phyloP scores from a whole-genome alignment of 2,797 vertebrate species.

The Pseudochromis fuscus region DNA sequence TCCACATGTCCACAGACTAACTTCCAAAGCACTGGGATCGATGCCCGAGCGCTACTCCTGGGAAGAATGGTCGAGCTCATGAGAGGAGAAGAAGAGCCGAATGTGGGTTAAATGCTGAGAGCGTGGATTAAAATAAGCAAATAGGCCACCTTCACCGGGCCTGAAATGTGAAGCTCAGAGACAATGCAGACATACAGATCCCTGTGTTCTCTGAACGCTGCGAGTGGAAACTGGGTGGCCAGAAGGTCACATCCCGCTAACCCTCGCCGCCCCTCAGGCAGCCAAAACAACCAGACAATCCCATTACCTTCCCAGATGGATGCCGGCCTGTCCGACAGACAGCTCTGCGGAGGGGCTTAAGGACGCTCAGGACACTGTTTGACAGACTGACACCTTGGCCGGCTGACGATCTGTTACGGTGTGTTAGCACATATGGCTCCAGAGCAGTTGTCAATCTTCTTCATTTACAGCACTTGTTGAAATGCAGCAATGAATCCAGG shows the following conservation, averaged over 20 bases:
- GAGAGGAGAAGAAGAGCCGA: constrained; percentile 17
- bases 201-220: constrained; percentile 65
- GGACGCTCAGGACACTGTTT: constrained; percentile 63
- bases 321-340: constrained; percentile 60
- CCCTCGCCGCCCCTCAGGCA: constrained; percentile 67
- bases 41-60: not conserved
- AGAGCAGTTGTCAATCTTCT: not conserved
- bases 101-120: constrained; percentile 30
- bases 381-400: constrained; percentile 55
- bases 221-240: constrained; percentile 73
- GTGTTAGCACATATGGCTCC: not conserved
- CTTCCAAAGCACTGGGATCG: constrained; percentile 27
- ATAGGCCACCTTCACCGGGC: constrained; percentile 25
- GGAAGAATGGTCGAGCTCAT: not conserved
- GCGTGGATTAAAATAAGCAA: constrained; percentile 29
- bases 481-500: not conserved
- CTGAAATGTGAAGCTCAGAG: constrained; percentile 14
- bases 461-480: not conserved
- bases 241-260: constrained; percentile 84
- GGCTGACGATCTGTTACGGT: constrained; percentile 38
- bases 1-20: constrained; percentile 31
- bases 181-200: constrained; percentile 31
- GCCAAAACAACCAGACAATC: constrained; percentile 81
- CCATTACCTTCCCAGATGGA: constrained; percentile 82
- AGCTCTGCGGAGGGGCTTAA: constrained; percentile 63